A percentile compares a stretch with the other conserved stretches of the same genome.
phyloP scores from a whole-genome alignment of 2,113 vertebrate genomes.

The Aplodontia rufa region DNA sequence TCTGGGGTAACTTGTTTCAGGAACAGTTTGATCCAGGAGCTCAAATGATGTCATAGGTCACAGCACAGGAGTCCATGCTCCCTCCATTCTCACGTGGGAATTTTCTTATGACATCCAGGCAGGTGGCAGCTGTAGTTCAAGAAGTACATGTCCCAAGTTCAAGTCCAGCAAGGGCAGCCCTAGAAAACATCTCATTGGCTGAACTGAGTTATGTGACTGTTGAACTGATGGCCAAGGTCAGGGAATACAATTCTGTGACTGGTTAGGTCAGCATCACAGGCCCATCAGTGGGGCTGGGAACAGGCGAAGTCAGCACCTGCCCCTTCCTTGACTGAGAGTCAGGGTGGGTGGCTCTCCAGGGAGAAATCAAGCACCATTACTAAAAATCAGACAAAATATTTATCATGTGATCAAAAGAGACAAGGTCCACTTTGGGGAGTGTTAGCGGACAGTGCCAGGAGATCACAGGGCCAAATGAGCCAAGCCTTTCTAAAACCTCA shows the following conservation, averaged over 20 bases:
- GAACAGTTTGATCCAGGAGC: constrained; percentile 3
- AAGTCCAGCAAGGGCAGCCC: neutral
- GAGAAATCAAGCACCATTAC: neutral
- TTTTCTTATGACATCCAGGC: neutral
- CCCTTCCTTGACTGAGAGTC: neutral
- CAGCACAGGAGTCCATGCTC: neutral
- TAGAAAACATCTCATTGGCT: neutral
- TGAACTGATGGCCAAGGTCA: neutral
- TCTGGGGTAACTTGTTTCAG: neutral
- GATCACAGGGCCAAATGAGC: neutral
- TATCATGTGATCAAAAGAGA: neutral
- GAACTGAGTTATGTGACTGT: neutral
- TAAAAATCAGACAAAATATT: neutral
- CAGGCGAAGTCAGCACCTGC: neutral
- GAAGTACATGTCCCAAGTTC: neutral
- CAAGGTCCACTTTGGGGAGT: neutral
- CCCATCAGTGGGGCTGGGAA: no score
- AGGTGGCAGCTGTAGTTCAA: neutral
- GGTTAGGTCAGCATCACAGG: neutral
- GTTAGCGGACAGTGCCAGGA: neutral
- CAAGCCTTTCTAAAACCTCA: neutral
- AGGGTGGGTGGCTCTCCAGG: neutral
- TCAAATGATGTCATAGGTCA: neutral
- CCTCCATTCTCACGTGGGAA: neutral
- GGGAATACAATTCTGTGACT: neutral